Conservation (phyloP, 1,140 invertebrate species). For the Aphidius gifuensis region DNA sequence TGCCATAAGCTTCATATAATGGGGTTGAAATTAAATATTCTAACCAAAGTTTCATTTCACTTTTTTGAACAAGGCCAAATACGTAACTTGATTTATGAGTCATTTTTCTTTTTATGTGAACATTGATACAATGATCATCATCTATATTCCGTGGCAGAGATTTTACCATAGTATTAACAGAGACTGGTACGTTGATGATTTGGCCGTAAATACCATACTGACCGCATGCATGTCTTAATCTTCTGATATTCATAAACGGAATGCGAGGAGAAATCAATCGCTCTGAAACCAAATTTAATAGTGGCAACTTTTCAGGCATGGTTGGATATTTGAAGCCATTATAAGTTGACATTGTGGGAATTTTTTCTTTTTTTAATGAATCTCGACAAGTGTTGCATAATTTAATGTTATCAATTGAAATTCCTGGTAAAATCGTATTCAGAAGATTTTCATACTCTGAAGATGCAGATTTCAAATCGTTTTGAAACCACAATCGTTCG, state of each 20-base stretch:
- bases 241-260: conserved; percentile 43
- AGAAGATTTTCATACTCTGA: no score
- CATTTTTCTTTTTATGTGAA: conserved; percentile 32
- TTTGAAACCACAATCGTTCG: no score
- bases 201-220: conserved; percentile 42
- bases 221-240: conserved; percentile 36
- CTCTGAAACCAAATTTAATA: conserved; percentile 42
- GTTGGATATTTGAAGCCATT: conserved; percentile 31
- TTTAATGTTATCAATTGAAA: conserved; percentile 23
- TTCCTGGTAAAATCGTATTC: not conserved
- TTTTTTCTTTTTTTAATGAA: conserved; percentile 25
- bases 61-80: conserved; percentile 23
- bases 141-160: conserved; percentile 39
- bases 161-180: conserved; percentile 41
- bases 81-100: conserved; percentile 34
- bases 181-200: conserved; percentile 45
- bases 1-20: conserved; percentile 24
- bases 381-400: conserved; percentile 27
- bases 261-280: no score
- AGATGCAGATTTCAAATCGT: no score
- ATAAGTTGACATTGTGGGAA: conserved; percentile 25
- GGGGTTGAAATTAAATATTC: conserved; percentile 24
- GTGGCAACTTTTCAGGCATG: conserved; percentile 23
- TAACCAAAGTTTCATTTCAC: conserved; percentile 25
- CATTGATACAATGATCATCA: conserved; percentile 39